Percentiles rank a stretch among this genome's conserved stretches.
phyloP scores from a whole-genome alignment of 2,797 vertebrate genomes.

The Cygnus olor region DNA sequence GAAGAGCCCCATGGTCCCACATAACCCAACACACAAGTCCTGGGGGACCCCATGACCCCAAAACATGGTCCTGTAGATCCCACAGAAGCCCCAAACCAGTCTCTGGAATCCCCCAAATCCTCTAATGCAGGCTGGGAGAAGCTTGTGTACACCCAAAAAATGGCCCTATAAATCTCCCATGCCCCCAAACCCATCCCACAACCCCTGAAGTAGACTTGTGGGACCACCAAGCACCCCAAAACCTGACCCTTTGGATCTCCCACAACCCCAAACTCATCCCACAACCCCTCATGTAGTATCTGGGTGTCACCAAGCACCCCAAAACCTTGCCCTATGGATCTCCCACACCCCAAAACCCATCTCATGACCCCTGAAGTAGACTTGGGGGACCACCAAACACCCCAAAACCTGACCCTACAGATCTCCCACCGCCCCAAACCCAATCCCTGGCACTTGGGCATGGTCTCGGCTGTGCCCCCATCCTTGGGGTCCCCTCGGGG shows the following conservation, averaged over 20 bases:
- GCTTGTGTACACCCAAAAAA: not conserved
- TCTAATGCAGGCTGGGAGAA: not conserved
- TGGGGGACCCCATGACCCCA: not conserved
- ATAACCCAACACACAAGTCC: too few relatives aligned
- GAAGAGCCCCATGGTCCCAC: too few relatives aligned
- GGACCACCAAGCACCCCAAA: too few relatives aligned
- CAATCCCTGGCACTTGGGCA: too few relatives aligned
- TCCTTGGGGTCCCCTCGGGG: too few relatives aligned
- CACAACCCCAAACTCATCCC: not conserved
- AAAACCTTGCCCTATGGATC: not conserved
- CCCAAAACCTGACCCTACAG: too few relatives aligned
- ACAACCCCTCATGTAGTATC: not conserved
- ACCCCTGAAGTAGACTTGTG: too few relatives aligned
- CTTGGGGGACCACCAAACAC: too few relatives aligned
- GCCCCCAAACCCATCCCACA: not conserved
- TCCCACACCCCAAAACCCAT: not conserved
- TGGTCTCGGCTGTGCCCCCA: too few relatives aligned
- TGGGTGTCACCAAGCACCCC: not conserved
- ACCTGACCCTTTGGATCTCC: too few relatives aligned
- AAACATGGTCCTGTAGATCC: not conserved
- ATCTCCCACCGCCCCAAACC: too few relatives aligned
- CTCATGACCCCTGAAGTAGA: too few relatives aligned
- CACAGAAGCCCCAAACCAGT: not conserved
- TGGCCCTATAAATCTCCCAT: not conserved
- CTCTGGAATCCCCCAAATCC: not conserved